phyloP scores from a whole-genome alignment of 2,113 vertebrate genomes.

The Zosterops borbonicus region DNA sequence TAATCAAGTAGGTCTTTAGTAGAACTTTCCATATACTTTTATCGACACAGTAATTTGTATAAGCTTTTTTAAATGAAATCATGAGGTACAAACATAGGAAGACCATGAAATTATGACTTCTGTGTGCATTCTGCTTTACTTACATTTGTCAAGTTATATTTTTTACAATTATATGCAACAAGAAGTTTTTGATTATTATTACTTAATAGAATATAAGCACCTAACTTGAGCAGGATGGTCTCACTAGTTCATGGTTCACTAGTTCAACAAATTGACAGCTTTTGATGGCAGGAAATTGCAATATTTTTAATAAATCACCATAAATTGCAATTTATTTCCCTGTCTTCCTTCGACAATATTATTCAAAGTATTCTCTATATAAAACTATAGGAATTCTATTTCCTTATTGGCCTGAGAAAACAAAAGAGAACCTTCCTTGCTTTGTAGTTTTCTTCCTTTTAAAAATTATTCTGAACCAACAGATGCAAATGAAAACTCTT shows the following conservation, averaged over 20 bases:
- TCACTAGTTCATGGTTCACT: neutral
- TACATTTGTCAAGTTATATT: neutral
- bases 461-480: neutral
- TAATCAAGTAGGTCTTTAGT: neutral
- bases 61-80: neutral
- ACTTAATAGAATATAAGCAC: neutral
- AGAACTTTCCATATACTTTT: neutral
- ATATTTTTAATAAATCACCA: neutral
- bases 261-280: neutral
- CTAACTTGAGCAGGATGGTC: neutral
- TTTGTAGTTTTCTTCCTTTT: neutral
- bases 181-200: neutral
- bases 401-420: neutral
- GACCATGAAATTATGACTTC: neutral
- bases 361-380: neutral
- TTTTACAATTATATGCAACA: neutral
- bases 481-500: neutral
- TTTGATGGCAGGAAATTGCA: neutral
- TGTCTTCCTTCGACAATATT: neutral
- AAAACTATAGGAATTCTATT: neutral
- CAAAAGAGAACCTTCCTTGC: neutral
- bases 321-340: neutral
- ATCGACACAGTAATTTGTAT: neutral
- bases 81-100: neutral
- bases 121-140: neutral